Percentiles rank a stretch among this genome's conserved stretches.
Conservation (phyloP, 2,797 vertebrate genomes). For the Taenioides sp. region DNA sequence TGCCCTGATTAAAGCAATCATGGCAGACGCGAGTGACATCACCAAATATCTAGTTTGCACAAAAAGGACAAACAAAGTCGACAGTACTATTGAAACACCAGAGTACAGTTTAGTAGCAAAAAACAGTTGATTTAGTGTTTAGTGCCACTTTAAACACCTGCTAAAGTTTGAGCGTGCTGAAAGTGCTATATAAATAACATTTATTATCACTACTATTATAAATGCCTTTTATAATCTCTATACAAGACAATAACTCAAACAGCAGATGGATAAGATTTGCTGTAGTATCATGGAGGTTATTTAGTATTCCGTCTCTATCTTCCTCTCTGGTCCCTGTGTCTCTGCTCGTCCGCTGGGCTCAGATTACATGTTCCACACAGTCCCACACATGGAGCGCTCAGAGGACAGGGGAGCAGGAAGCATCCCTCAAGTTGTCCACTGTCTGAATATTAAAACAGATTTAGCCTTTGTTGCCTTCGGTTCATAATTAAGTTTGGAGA, state of each 20-base stretch:
- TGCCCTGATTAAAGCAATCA: too few species aligned
- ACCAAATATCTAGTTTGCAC: too few species aligned
- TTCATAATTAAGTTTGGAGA: conserved; percentile 1
- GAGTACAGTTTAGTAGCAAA: too few species aligned
- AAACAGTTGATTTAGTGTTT: too few species aligned
- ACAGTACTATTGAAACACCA: too few species aligned
- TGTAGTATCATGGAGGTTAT: conserved; percentile 18
- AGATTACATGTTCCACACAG: conserved; percentile 45
- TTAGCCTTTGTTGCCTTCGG: neutral
- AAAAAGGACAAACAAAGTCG: too few species aligned
- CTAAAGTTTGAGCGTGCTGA: too few species aligned
- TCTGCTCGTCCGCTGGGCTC: conserved; percentile 51
- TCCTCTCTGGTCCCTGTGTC: conserved; percentile 52
- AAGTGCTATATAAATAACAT: too few species aligned
- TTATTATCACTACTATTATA: too few species aligned
- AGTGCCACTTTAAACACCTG: too few species aligned
- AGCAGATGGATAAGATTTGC: neutral
- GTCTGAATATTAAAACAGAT: conserved; percentile 1
- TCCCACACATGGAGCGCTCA: conserved; percentile 38
- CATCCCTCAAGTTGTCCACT: conserved; percentile 35
- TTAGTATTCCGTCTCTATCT: conserved; percentile 41
- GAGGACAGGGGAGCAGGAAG: conserved; percentile 53
- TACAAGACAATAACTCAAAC: neutral
- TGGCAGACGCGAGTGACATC: too few species aligned
- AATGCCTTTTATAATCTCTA: neutral